phyloP scores from a whole-genome alignment of 2,113 vertebrate species.

The Emberiza fucata region DNA sequence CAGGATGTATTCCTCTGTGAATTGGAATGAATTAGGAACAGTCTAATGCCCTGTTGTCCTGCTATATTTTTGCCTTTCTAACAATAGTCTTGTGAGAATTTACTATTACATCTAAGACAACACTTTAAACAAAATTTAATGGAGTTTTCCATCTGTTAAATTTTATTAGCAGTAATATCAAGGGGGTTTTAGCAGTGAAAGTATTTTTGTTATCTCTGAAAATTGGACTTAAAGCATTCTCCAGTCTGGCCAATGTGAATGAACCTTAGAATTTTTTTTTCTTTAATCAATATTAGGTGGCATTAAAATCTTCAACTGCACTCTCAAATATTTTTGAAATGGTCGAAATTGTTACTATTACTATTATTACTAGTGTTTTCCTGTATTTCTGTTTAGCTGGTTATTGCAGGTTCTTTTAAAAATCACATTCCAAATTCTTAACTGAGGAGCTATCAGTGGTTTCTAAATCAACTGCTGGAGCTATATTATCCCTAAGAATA shows the following conservation, averaged over 20 bases:
- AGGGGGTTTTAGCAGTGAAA: neutral
- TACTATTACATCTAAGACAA: slow-evolving; percentile 30
- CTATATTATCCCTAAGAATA: neutral
- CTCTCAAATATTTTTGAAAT: neutral
- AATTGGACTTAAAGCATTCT: neutral
- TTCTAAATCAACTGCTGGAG: neutral
- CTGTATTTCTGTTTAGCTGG: neutral
- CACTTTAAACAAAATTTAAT: slow-evolving; percentile 56
- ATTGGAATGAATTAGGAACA: slow-evolving; percentile 71
- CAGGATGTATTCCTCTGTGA: slow-evolving; percentile 66
- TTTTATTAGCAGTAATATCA: slow-evolving; percentile 62
- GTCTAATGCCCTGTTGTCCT: slow-evolving; percentile 50
- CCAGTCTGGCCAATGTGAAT: neutral
- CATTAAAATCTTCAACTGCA: neutral
- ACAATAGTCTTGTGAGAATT: slow-evolving; percentile 55
- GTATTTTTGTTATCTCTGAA: slow-evolving; percentile 14
- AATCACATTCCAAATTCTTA: neutral
- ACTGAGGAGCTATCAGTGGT: neutral
- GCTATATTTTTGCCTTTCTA: slow-evolving; percentile 57
- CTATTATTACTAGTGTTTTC: neutral
- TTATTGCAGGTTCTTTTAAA: neutral
- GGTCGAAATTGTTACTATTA: neutral
- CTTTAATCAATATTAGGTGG: neutral
- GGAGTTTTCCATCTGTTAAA: slow-evolving; percentile 62
- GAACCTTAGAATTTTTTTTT: neutral